Base-by-base conservation (phyloP, 1,140 invertebrate species). In the Zaprionus kolodkinae region DNA sequence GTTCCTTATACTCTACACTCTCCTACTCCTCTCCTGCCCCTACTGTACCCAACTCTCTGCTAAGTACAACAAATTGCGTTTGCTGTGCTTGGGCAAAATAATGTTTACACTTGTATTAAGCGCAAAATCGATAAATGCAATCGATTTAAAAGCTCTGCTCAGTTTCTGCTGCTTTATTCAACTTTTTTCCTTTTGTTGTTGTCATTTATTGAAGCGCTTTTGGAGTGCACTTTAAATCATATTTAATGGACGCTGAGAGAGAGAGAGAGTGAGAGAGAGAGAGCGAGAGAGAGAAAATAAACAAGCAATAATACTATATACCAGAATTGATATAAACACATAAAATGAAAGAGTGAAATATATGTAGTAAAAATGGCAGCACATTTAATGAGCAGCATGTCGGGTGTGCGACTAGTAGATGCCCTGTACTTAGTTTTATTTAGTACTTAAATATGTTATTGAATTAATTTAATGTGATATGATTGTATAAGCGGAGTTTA, bases 31-130 rank as follows among this genome's bases (percentile, higher is more conserved):
- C n/a, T 45, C 25, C 40, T 48, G 3, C 12, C 5, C 33, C 33
- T n/a, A 38, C 62, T 27, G 9, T 30, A 0, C 30, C 27, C 13
- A 13, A 27, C 57, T 48, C 25, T 33, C 43, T 27, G 12, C 38
- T 52, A 57, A 62, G 60, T 64, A 48, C 69, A 73, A 77, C 76
- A 86, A 83, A 88, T 83, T 86, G 76, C 59, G 66, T 59, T 65
- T 82, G 52, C 54, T 66, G 65, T 52, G 62, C 76, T 54, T 72
- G 38, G 62, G 50, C 45, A 48, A 50, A 50, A 69, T 60, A 72
- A 61, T 77, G 74, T 76, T 72, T 72, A 68, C 63, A 66, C 59
- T 78, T 25, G 43, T 59, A 65, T 66, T 63, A 63, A 64, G 54
- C 72, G 30, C 21, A 54, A 72, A 72, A 79, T 79, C 79, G 55